Evolutionary conservation across 2,797 vertebrate genomes (phyloP).

Genomic region (Helostoma temminkii): DNA sequence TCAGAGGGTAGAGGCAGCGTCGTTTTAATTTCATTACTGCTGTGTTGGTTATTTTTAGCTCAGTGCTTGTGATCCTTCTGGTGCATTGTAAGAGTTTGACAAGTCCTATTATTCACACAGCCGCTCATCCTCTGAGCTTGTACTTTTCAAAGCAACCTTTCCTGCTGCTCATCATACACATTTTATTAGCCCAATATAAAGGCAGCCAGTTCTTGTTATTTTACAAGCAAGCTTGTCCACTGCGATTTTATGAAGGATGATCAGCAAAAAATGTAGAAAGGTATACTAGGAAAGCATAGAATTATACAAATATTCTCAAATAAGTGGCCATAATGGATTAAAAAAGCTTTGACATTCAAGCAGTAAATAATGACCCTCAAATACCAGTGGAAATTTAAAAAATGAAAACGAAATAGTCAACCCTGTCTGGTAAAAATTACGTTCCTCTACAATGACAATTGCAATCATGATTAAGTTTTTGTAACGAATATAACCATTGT

Average conservation of each 20-base stretch:
- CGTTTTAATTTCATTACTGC: constrained; percentile 75
- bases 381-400: neutral
- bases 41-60: constrained; percentile 73
- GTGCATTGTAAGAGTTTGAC: constrained; percentile 72
- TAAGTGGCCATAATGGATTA: neutral
- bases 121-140: constrained; percentile 63
- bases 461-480: too few relatives aligned
- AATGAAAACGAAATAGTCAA: too few relatives aligned
- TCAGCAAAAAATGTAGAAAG: neutral
- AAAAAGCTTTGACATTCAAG: neutral
- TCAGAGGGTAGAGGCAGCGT: constrained; percentile 61
- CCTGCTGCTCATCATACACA: constrained; percentile 52
- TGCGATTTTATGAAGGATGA: constrained; percentile 39
- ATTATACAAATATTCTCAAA: neutral
- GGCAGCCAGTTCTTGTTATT: constrained; percentile 56
- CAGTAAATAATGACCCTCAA: neutral
- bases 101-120: constrained; percentile 77
- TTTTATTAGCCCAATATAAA: constrained; percentile 69
- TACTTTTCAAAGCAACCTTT: constrained; percentile 70
- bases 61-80: constrained; percentile 69
- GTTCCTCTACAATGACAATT: too few relatives aligned
- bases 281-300: neutral
- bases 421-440: too few relatives aligned
- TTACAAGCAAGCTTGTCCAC: constrained; percentile 53
- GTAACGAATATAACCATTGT: too few relatives aligned